These are phyloP conservation scores for Leptinotarsa rubiginosa DNA, from an alignment of 2,888 invertebrate species.

Conservation along the genomic window DNA sequence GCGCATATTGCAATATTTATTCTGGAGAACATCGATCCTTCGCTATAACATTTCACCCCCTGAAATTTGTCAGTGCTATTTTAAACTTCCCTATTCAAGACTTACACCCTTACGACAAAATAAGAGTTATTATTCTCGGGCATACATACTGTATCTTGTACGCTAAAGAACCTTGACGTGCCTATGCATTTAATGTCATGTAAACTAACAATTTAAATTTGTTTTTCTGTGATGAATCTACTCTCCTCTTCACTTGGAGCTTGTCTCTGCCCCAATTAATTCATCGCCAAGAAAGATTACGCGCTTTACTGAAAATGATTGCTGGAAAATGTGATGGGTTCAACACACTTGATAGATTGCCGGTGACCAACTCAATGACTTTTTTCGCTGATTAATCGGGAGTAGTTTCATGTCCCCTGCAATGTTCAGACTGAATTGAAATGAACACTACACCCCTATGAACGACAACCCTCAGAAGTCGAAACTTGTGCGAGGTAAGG, in stretches of 20 bases:
- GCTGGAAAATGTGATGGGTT: neutral
- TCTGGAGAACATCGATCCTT: conserved; percentile 23
- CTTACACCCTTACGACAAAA: conserved; percentile 18
- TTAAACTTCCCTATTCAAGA: conserved; percentile 25
- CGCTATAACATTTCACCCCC: conserved; percentile 25
- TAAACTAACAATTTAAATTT: conserved; percentile 34
- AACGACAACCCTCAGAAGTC: too few relatives aligned
- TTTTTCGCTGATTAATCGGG: too few relatives aligned
- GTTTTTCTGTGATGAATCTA: conserved; percentile 27
- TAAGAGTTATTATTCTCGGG: conserved; percentile 28
- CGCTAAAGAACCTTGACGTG: conserved; percentile 29
- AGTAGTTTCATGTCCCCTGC: too few relatives aligned
- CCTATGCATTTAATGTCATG: conserved; percentile 31
- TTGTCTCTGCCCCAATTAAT: conserved; percentile 14
- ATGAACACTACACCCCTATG: too few relatives aligned
- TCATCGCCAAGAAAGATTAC: conserved; percentile 4
- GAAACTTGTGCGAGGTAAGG: too few relatives aligned
- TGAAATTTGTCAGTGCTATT: conserved; percentile 31
- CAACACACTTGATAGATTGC: too few relatives aligned
- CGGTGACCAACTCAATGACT: too few relatives aligned
- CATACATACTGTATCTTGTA: conserved; percentile 31
- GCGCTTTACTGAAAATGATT: conserved; percentile 9
- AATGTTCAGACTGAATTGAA: too few relatives aligned
- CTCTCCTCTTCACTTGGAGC: neutral
- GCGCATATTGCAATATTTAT: conserved; percentile 31